phyloP scores from a whole-genome alignment of 2,113 vertebrate genomes.

The Myanophis thanlyinensis region DNA sequence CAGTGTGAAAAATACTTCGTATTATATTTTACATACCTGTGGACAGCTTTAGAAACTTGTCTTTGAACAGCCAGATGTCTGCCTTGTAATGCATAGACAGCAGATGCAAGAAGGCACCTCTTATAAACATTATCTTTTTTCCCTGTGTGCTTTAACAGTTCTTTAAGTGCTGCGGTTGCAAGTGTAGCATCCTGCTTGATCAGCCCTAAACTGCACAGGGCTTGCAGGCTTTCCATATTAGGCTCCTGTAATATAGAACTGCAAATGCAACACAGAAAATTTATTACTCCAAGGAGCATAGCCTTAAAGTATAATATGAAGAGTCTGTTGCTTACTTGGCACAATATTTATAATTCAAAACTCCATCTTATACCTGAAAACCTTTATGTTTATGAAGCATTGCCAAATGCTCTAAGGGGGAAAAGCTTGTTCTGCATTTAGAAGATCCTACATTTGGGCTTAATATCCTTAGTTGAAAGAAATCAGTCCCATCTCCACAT shows the following conservation, averaged over 20 bases:
- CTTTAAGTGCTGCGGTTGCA: conserved; percentile 86
- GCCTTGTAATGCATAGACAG: conserved; percentile 83
- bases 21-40: conserved; percentile 78
- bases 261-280: conserved; percentile 23
- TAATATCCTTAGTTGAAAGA: neutral
- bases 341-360: conserved; percentile 13
- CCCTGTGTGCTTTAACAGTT: conserved; percentile 81
- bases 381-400: neutral
- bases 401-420: neutral
- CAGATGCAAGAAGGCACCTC: conserved; percentile 82
- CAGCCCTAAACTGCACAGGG: conserved; percentile 88
- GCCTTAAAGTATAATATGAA: neutral
- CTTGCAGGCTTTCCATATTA: conserved; percentile 82
- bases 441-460: neutral
- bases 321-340: neutral
- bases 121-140: conserved; percentile 68
- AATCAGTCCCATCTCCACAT: neutral
- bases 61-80: conserved; percentile 77
- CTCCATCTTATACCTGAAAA: neutral
- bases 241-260: conserved; percentile 93
- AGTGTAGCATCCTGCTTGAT: conserved; percentile 83
- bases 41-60: conserved; percentile 84
- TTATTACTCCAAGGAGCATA: neutral
- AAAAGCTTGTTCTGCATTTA: neutral
- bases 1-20: neutral